Percentiles rank a stretch among this genome's conserved stretches.
These are phyloP conservation scores for Drosophila bocqueti DNA, from an alignment of 1,140 invertebrate genomes.

Conservation along the genomic window DNA sequence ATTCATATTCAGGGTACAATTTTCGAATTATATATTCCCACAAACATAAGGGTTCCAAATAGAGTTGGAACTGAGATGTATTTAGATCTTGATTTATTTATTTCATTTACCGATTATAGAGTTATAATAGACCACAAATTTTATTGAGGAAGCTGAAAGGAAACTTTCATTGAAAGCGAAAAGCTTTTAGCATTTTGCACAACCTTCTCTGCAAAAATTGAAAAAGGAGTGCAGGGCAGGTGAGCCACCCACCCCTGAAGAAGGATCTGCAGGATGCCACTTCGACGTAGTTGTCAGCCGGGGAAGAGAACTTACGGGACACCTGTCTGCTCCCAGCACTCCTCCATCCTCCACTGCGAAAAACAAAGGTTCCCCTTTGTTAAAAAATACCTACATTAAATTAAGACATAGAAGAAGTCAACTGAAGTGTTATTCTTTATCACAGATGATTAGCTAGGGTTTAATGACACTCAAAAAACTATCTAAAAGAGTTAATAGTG, in stretches of 20 bases:
- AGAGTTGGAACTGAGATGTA: too few species aligned
- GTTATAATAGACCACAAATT: background rate
- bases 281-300: constrained; percentile 50
- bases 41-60: too few species aligned
- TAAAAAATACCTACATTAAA: too few species aligned
- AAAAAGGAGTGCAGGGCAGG: background rate
- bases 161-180: constrained; percentile 66
- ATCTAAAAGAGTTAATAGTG: too few species aligned
- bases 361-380: background rate
- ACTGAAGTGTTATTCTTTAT: too few species aligned
- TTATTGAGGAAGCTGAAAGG: background rate
- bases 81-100: background rate
- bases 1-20: background rate
- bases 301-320: constrained; percentile 70
- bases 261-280: constrained; percentile 37
- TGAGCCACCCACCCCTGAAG: background rate
- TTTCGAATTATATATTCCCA: too few species aligned
- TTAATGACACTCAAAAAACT: too few species aligned
- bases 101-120: constrained; percentile 2
- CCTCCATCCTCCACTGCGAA: background rate
- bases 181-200: constrained; percentile 49
- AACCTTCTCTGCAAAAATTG: background rate
- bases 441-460: background rate
- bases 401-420: too few species aligned
- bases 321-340: constrained; percentile 52